Percentiles rank a stretch among this genome's conserved stretches.
These are phyloP conservation scores for Pristionchus pacificus DNA, from an alignment of 1,140 invertebrate species.

Conservation along the genomic window DNA sequence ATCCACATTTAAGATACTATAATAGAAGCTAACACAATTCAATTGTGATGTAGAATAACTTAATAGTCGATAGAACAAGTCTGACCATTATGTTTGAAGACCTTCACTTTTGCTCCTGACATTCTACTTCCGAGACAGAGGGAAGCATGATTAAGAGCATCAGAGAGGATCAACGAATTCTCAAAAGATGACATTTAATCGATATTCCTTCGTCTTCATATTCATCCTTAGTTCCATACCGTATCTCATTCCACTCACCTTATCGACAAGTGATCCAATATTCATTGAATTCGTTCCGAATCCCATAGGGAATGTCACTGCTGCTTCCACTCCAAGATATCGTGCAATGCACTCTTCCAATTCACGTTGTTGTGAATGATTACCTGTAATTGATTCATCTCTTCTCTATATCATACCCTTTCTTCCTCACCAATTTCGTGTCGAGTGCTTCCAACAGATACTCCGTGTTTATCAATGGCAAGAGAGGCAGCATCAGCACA, in stretches of 20 bases:
- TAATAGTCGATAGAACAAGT: background rate
- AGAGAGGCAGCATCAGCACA: constrained; percentile 59
- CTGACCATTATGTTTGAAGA: constrained; percentile 63
- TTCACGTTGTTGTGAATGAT: constrained; percentile 70
- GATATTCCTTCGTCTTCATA: constrained; percentile 1
- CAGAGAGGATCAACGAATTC: constrained; percentile 61
- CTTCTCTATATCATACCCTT: constrained; percentile 41
- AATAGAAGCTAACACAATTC: background rate
- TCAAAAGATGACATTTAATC: constrained; percentile 32
- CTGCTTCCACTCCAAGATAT: constrained; percentile 87
- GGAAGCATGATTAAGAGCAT: constrained; percentile 62
- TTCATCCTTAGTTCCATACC: background rate
- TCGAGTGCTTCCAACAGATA: constrained; percentile 57
- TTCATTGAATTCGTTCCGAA: constrained; percentile 95
- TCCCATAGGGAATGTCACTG: constrained; percentile 94
- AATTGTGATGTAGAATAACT: no score
- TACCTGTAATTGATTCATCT: constrained; percentile 8
- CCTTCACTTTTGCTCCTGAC: constrained; percentile 59
- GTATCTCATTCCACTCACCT: constrained; percentile 62
- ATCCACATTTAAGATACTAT: constrained; percentile 8
- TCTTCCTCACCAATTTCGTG: constrained; percentile 65
- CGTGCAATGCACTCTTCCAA: constrained; percentile 78
- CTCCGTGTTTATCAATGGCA: constrained; percentile 58
- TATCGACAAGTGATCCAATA: constrained; percentile 77
- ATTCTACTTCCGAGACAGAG: constrained; percentile 60